Base-by-base conservation (phyloP, 2,113 vertebrate genomes). In the Periophthalmus modestus region DNA sequence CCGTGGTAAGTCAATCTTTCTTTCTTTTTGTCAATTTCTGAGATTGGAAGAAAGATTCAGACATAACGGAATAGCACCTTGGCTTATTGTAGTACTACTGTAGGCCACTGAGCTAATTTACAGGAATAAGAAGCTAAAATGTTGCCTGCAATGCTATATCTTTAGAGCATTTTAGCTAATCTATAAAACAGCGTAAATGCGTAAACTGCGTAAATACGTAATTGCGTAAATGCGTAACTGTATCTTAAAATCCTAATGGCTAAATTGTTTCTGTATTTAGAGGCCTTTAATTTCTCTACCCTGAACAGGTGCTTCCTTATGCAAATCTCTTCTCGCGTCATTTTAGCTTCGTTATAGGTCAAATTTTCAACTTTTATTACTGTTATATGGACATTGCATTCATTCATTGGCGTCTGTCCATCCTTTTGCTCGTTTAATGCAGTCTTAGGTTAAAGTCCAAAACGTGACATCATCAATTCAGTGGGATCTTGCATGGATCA, bases 1-100 rank as follows among this genome's bases (percentile, higher is more conserved):
- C 74, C 16, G 58, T 24, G 90, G 90, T 92, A 77, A 89, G 89
- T 87, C 21, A 0, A 16, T 2, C 15, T 69, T 1, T 24, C 21
- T 0, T 71, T 52, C 14, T 1, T 33, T 13, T 54, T 3, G 4
- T 47, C 62, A 19, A 34, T 3, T 4, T 21, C 7, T 10, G 19
- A 36, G 7, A 47, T 2, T 23, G 14, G 23, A 15, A 47, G 18
- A 0, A n/a, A 24, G 57, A 7, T 21, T 24, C 14, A 55, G 0
- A 62, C 46, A 36, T 69, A 86, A 80, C 89, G 72, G 85, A 47
- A 14, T 55, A 14, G 13, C 19, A 2, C 13, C 21, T 36, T 48
- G n/a, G 19, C 11, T 33, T 54, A 71, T 48, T 75, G 39, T 33
- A 43, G 46, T 2, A 43, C 7, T 10, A 19, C n/a, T 9, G 46